phyloP scores from a whole-genome alignment of 2,797 vertebrate genomes.

The Nyctalus aviator region DNA sequence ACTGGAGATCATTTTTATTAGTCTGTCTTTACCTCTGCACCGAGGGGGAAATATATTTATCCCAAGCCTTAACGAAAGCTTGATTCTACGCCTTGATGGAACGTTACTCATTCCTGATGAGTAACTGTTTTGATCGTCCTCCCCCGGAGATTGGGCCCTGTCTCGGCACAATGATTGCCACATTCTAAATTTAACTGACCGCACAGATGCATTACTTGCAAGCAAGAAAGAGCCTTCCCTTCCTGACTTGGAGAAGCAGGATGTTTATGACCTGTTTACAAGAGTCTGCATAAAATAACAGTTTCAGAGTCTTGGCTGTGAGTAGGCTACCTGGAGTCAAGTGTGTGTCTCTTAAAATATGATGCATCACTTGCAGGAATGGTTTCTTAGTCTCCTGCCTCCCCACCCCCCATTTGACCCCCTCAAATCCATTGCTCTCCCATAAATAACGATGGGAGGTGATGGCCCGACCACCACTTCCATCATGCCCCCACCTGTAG shows the following conservation, averaged over 20 bases:
- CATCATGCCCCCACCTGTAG: constrained; percentile 72
- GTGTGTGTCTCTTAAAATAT: constrained; percentile 84
- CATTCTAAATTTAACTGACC: constrained; percentile 69
- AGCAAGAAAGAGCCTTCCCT: constrained; percentile 36
- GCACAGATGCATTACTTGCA: constrained; percentile 24
- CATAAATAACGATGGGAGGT: constrained; percentile 84
- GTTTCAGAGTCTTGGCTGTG: constrained; percentile 71
- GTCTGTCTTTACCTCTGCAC: constrained; percentile 12
- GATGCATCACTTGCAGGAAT: constrained; percentile 83
- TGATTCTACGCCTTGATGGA: background rate
- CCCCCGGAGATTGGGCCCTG: constrained; percentile 38
- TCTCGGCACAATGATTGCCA: constrained; percentile 2
- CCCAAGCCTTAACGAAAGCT: background rate
- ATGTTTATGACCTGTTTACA: constrained; percentile 82
- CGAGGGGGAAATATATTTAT: background rate
- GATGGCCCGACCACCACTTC: constrained; percentile 72
- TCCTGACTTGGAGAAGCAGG: constrained; percentile 64
- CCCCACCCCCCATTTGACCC: constrained; percentile 41
- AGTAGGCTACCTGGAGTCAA: constrained; percentile 83
- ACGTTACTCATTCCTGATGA: background rate
- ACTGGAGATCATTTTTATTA: constrained; percentile 1
- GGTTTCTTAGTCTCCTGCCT: background rate
- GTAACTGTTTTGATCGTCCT: constrained; percentile 31
- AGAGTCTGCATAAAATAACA: constrained; percentile 82
- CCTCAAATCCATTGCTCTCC: constrained; percentile 80